These are phyloP conservation scores for Prosapia bicincta DNA, from an alignment of 2,888 invertebrate species.

Conservation along the genomic window DNA sequence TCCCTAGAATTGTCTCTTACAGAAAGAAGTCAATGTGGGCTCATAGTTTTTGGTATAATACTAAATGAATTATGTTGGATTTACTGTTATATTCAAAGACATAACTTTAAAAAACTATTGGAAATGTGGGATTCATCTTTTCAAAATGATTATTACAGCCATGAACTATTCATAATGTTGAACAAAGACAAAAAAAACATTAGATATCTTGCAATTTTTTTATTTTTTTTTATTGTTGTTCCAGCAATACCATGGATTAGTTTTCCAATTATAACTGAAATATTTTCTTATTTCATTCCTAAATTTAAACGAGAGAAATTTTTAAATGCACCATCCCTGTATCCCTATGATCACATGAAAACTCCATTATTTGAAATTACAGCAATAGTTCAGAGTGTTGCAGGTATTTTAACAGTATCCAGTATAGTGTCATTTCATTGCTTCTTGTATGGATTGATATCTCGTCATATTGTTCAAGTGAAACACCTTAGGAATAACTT, in stretches of 20 bases:
- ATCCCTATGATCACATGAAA: constrained; percentile 4
- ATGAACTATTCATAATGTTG: background rate
- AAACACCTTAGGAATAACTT: background rate
- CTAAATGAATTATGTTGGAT: background rate
- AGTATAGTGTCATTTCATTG: constrained; percentile 8
- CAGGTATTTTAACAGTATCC: background rate
- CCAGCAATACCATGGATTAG: constrained; percentile 13
- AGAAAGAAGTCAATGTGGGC: constrained; percentile 9
- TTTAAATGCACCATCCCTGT: constrained; percentile 2
- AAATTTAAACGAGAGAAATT: background rate
- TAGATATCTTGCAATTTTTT: background rate
- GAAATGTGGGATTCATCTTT: constrained; percentile 12
- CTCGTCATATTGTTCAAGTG: background rate
- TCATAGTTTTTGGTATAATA: constrained; percentile 3
- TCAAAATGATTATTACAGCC: background rate
- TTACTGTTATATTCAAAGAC: background rate
- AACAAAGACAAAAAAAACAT: background rate
- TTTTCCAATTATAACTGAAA: constrained; percentile 2
- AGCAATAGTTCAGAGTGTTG: constrained; percentile 5
- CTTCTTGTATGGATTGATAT: constrained; percentile 13
- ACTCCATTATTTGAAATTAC: constrained; percentile 9
- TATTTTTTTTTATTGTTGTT: constrained; percentile 7
- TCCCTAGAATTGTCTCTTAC: background rate
- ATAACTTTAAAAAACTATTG: background rate
- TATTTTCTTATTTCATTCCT: background rate